A percentile compares a stretch with the other conserved stretches of the same genome.
Conservation (phyloP, 2,888 invertebrate genomes). For the Exocentrus adspersus region DNA sequence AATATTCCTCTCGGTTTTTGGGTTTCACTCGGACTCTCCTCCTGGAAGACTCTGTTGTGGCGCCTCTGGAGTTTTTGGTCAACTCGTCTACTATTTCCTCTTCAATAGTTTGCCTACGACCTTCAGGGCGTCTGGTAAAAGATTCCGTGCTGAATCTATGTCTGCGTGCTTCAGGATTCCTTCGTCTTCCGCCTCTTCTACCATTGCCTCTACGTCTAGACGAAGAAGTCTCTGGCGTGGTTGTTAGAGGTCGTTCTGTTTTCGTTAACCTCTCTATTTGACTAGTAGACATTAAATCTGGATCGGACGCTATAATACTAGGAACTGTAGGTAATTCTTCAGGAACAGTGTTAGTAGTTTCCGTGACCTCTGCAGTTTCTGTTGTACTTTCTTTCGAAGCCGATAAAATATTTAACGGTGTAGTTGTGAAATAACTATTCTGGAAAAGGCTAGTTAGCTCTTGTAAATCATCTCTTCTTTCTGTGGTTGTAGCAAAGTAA, state of each 20-base stretch:
- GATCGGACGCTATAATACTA: background rate
- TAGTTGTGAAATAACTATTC: background rate
- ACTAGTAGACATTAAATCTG: background rate
- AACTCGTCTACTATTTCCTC: slow-evolving; percentile 33
- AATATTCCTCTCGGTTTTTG: slow-evolving; percentile 10
- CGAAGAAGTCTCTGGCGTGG: background rate
- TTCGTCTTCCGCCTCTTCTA: slow-evolving; percentile 23
- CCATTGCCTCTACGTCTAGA: background rate
- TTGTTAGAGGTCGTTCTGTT: background rate
- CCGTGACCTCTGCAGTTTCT: background rate
- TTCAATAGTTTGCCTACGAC: slow-evolving; percentile 30
- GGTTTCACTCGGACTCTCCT: background rate
- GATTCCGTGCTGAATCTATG: slow-evolving; percentile 51
- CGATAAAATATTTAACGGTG: background rate
- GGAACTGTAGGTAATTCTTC: background rate
- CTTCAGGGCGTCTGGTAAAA: slow-evolving; percentile 31
- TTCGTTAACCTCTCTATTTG: background rate
- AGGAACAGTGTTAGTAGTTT: background rate
- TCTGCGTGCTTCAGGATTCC: slow-evolving; percentile 20
- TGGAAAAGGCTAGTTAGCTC: background rate
- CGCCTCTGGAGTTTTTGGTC: slow-evolving; percentile 7
- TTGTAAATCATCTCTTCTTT: background rate
- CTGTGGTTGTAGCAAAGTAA: background rate
- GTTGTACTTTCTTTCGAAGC: background rate
- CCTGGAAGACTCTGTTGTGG: slow-evolving; percentile 19